phyloP scores from a whole-genome alignment of 2,113 vertebrate species.

The Speoplatyrhinus poulsoni region DNA sequence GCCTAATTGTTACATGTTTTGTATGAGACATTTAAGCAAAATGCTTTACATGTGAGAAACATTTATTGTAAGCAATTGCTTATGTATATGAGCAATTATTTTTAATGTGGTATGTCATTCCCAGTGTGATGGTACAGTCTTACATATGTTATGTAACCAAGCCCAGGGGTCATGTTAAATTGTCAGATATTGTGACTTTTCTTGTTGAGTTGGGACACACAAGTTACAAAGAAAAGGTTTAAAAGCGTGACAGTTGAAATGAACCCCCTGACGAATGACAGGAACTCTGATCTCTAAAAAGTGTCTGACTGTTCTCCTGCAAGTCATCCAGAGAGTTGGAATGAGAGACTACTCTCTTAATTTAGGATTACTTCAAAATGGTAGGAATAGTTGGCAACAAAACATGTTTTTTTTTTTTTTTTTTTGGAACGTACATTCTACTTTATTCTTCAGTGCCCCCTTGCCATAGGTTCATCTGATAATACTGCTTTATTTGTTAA shows the following conservation, averaged over 20 bases:
- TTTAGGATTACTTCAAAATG: slow-evolving; percentile 46
- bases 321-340: slow-evolving; percentile 54
- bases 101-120: slow-evolving; percentile 80
- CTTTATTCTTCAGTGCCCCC: slow-evolving; percentile 48
- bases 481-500: slow-evolving; percentile 62
- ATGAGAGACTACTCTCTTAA: slow-evolving; percentile 52
- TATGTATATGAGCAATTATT: slow-evolving; percentile 79
- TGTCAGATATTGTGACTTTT: slow-evolving; percentile 63
- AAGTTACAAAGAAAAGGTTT: slow-evolving; percentile 47
- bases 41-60: slow-evolving; percentile 80
- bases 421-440: slow-evolving; percentile 52
- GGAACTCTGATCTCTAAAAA: slow-evolving; percentile 38
- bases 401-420: slow-evolving; percentile 49
- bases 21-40: slow-evolving; percentile 81
- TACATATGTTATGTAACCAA: slow-evolving; percentile 82
- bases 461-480: slow-evolving; percentile 52
- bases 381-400: slow-evolving; percentile 52
- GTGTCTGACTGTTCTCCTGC: slow-evolving; percentile 41
- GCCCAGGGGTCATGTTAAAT: slow-evolving; percentile 68
- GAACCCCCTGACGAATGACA: slow-evolving; percentile 47
- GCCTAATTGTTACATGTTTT: slow-evolving; percentile 84
- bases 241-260: slow-evolving; percentile 55
- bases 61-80: slow-evolving; percentile 79
- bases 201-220: slow-evolving; percentile 28
- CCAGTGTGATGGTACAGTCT: slow-evolving; percentile 83